These are phyloP conservation scores for Kryptolebias ocellatus DNA, from an alignment of 2,797 vertebrate genomes.

Conservation along the genomic window DNA sequence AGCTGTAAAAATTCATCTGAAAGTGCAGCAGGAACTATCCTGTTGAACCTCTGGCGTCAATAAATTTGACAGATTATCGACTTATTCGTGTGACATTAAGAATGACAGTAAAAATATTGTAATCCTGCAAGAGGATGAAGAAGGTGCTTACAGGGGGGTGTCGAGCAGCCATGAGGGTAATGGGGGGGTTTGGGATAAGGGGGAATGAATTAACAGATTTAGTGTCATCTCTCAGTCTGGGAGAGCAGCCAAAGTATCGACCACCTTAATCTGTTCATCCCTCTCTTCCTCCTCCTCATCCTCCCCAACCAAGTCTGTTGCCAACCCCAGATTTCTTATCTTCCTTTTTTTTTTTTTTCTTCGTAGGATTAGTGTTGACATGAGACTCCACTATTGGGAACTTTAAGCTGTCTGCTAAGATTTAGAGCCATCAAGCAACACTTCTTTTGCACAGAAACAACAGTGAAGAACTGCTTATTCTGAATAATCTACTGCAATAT, in stretches of 20 bases:
- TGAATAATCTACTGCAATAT: not conserved
- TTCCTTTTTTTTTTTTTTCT: slow-evolving; percentile 41
- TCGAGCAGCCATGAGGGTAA: slow-evolving; percentile 12
- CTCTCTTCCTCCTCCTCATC: slow-evolving; percentile 67
- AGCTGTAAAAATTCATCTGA: not conserved
- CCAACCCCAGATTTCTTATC: slow-evolving; percentile 39
- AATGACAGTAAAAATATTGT: slow-evolving; percentile 38
- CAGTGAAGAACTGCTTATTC: too few relatives aligned
- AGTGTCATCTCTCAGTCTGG: slow-evolving; percentile 84
- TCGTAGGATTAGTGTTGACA: slow-evolving; percentile 15
- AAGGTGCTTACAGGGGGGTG: slow-evolving; percentile 6
- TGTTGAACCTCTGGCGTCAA: not conserved
- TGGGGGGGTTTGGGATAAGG: slow-evolving; percentile 24
- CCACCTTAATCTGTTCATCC: slow-evolving; percentile 81
- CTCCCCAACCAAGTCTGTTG: slow-evolving; percentile 58
- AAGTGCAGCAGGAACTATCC: not conserved
- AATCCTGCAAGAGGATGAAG: slow-evolving; percentile 38
- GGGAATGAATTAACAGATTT: slow-evolving; percentile 81
- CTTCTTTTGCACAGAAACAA: not conserved
- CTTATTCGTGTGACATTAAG: slow-evolving; percentile 15
- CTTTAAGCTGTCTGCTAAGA: slow-evolving; percentile 26
- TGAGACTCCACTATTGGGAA: slow-evolving; percentile 4
- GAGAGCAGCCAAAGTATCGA: slow-evolving; percentile 79
- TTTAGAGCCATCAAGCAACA: slow-evolving; percentile 17
- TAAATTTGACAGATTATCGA: not conserved